phyloP scores from a whole-genome alignment of 2,888 invertebrate genomes.

The Cheilosia grossa region DNA sequence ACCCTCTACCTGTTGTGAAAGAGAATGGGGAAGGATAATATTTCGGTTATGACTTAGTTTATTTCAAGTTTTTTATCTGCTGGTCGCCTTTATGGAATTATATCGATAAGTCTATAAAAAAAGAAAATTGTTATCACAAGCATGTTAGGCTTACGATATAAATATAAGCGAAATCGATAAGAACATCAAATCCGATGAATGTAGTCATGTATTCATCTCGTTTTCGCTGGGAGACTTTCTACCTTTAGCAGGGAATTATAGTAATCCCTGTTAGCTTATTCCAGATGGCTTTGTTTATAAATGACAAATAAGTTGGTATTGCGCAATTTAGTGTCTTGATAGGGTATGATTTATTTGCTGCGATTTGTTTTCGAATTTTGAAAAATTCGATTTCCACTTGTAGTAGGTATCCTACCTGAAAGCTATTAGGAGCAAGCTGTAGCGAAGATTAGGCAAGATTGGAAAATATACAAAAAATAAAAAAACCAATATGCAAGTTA shows the following conservation, averaged over 20 bases:
- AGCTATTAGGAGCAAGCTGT: no score
- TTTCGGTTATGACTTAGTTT: background rate
- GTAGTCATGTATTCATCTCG: background rate
- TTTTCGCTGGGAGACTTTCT: background rate
- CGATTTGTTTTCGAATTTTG: no score
- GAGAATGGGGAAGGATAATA: background rate
- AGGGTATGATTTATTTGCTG: no score
- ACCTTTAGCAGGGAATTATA: background rate
- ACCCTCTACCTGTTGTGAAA: background rate
- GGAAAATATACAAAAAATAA: no score
- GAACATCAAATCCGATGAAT: background rate
- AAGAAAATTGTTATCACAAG: background rate
- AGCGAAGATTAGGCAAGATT: no score
- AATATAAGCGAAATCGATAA: background rate
- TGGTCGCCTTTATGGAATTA: background rate
- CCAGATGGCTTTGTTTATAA: background rate
- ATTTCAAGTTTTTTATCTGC: background rate
- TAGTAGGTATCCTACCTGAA: no score
- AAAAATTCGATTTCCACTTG: no score
- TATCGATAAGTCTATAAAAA: background rate
- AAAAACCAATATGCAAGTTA: no score
- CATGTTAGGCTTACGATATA: background rate
- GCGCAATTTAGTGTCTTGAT: no score
- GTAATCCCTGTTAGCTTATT: background rate
- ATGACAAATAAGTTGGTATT: no score